phyloP scores from a whole-genome alignment of 2,113 vertebrate species.

The Myrmecophaga tridactyla region DNA sequence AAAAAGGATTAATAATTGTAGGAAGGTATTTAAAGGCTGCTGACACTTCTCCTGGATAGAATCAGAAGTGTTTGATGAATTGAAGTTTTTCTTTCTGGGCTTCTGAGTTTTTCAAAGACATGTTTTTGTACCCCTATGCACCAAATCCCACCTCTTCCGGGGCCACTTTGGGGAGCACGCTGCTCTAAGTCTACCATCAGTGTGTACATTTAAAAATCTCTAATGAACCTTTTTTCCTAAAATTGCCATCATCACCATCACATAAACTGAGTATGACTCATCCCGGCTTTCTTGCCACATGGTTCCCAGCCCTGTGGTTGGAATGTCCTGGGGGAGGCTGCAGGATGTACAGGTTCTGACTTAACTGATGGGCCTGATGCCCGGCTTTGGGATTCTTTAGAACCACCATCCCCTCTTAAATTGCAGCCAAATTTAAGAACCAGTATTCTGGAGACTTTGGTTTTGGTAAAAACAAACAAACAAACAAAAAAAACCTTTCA shows the following conservation, averaged over 20 bases:
- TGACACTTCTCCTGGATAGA: background rate
- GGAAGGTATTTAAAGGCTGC: background rate
- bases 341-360: background rate
- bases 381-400: background rate
- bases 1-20: background rate
- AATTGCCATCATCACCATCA: background rate
- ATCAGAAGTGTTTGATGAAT: background rate
- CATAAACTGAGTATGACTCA: background rate
- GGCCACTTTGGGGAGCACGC: background rate
- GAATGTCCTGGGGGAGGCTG: background rate
- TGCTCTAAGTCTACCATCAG: background rate
- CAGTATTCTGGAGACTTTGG: background rate
- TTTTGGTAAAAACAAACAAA: background rate
- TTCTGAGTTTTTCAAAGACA: background rate
- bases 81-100: background rate
- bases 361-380: background rate
- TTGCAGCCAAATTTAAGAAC: background rate
- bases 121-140: background rate
- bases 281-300: background rate
- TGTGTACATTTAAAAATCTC: background rate
- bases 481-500: too few species aligned
- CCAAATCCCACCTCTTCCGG: too few species aligned
- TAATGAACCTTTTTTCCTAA: background rate
- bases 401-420: background rate
- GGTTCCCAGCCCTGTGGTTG: background rate